A percentile compares a stretch with the other conserved stretches of the same genome.
Conservation (phyloP, 1,140 invertebrate genomes). For the Brachystomella parvula region DNA sequence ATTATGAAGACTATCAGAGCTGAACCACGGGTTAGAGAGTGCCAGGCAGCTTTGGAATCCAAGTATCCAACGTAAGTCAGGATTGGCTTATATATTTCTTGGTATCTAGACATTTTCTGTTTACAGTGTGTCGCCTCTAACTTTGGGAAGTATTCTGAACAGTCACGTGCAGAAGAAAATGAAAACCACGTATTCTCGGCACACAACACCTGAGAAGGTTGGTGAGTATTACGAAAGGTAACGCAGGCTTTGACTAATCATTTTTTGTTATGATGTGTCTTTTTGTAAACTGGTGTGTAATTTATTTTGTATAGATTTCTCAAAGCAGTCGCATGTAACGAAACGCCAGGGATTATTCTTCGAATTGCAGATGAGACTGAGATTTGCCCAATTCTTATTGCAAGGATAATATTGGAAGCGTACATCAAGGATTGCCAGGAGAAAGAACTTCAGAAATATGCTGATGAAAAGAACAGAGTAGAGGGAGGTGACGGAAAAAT, state of each 20-base stretch:
- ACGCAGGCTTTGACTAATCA: slow-evolving; percentile 10
- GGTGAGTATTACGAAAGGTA: slow-evolving; percentile 30
- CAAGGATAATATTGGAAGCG: slow-evolving; percentile 57
- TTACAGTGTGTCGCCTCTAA: slow-evolving; percentile 29
- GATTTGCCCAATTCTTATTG: slow-evolving; percentile 55
- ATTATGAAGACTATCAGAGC: slow-evolving; percentile 34
- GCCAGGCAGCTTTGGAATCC: slow-evolving; percentile 26
- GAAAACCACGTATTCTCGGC: slow-evolving; percentile 29
- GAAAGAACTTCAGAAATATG: slow-evolving; percentile 12
- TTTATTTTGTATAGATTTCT: slow-evolving; percentile 36
- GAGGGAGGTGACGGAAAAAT: neutral
- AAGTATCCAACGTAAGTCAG: slow-evolving; percentile 37
- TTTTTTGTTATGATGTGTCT: neutral
- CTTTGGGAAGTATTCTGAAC: slow-evolving; percentile 33
- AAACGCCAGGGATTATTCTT: slow-evolving; percentile 50
- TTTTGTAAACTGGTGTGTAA: neutral
- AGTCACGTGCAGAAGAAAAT: slow-evolving; percentile 33
- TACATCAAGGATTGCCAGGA: slow-evolving; percentile 41
- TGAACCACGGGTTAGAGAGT: slow-evolving; percentile 15
- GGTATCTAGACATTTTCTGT: neutral
- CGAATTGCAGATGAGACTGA: slow-evolving; percentile 50
- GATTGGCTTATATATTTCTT: neutral
- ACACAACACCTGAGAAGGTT: slow-evolving; percentile 29
- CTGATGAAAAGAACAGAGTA: neutral
- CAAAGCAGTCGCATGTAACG: slow-evolving; percentile 38